Base-by-base conservation (phyloP, 1,140 invertebrate species). In the Whitmania pigra region DNA sequence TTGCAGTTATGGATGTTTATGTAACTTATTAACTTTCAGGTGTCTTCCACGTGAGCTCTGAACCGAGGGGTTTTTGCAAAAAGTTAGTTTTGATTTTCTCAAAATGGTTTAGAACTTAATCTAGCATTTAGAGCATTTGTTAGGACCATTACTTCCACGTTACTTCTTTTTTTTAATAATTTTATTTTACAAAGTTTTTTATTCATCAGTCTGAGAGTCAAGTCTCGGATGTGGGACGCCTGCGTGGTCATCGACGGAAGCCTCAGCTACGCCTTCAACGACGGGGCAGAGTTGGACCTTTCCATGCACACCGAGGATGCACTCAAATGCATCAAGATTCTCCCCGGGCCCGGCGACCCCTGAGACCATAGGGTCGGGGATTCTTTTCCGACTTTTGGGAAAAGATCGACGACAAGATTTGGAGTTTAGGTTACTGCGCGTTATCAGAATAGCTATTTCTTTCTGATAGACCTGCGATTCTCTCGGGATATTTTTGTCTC, bases 211-310 rank as follows among this genome's bases (percentile, higher is more conserved):
- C 86, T 97, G 27, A 85, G 86, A 71, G 86, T 97, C 0, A 87
- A 88, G 77, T 97, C 94, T 0, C 87, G 92, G 71, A 98, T 95
- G 84, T 90, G 89, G 74, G 93, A 98, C 83, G 95, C 93, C 0
- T 89, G 89, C 79, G 82, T 98, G 17, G 94, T 97, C 0, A 87
- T 99, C n/a, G 96, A 99, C 83, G 95, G 95, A 25, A 92, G 93
- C 70, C 88, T 95, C 13, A 93, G 91, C 0, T 94, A 93, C 78
- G 87, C 88, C 0, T 98, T 98, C 81, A 97, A 97, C 82, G 92
- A 95, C 80, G 95, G 95, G 4, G 89, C 93, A 0, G 86, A 88
- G 75, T 94, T 91, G 0, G 79, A 88, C 27, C 81, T 99, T 17
- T 90, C 94, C 82, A 88, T 90, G 36, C 82, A 88, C 75, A 88